phyloP scores from a whole-genome alignment of 1,140 invertebrate genomes.

The Papilio aristodemus region DNA sequence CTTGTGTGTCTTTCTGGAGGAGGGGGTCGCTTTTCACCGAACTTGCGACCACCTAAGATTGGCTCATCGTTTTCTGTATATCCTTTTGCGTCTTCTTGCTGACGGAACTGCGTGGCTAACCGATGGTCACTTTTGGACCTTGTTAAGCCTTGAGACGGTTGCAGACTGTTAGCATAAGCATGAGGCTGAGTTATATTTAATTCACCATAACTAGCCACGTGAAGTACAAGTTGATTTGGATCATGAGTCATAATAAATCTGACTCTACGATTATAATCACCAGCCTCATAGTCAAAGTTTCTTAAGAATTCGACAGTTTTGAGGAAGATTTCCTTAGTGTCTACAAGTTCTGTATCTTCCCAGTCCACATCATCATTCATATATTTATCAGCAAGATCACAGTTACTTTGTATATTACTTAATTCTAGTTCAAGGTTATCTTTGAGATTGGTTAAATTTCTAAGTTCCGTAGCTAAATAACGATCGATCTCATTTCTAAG shows the following conservation, averaged over 20 bases:
- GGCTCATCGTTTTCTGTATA: conserved; percentile 82
- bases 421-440: conserved; percentile 96
- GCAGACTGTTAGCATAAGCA: conserved; percentile 81
- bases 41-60: conserved; percentile 85
- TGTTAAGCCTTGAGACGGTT: conserved; percentile 89
- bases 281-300: conserved; percentile 95
- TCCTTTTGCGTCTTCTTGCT: conserved; percentile 87
- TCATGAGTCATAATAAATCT: conserved; percentile 93
- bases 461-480: conserved; percentile 91
- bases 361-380: conserved; percentile 92
- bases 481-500: conserved; percentile 93
- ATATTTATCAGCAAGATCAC: conserved; percentile 97
- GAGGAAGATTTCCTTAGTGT: conserved; percentile 96
- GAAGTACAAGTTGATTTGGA: conserved; percentile 92
- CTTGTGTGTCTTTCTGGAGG: conserved; percentile 77
- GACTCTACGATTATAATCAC: conserved; percentile 92
- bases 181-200: conserved; percentile 87
- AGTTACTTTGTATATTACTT: conserved; percentile 95
- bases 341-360: conserved; percentile 94
- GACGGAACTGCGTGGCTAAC: conserved; percentile 92
- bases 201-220: conserved; percentile 92
- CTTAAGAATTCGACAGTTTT: conserved; percentile 96
- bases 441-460: conserved; percentile 91
- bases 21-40: conserved; percentile 84
- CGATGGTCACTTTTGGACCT: conserved; percentile 96